A percentile compares a stretch with the other conserved stretches of the same genome.
These are phyloP conservation scores for Pseudachorutes palmiensis DNA, from an alignment of 1,140 invertebrate species.

Conservation along the genomic window DNA sequence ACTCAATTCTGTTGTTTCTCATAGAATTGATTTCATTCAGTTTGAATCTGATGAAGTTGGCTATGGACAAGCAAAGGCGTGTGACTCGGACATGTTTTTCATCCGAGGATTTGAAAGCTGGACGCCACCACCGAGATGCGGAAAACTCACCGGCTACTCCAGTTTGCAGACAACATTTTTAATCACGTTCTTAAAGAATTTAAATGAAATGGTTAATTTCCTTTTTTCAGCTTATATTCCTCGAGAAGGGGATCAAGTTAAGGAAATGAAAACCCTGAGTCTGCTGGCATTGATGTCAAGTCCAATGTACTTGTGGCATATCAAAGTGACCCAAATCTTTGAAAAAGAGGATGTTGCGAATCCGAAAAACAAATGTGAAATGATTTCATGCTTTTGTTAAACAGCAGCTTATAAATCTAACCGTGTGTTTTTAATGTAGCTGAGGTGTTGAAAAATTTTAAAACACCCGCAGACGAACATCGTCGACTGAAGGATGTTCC, in stretches of 20 bases:
- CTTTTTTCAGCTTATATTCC: constrained; percentile 1
- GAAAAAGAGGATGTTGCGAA: no score
- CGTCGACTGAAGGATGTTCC: no score
- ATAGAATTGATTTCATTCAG: constrained; percentile 21
- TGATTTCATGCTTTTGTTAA: no score
- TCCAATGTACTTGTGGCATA: neutral
- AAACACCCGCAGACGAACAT: no score
- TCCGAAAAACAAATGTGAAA: no score
- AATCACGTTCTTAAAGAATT: neutral
- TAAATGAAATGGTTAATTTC: neutral
- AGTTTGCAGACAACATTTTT: neutral
- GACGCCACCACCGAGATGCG: constrained; percentile 22
- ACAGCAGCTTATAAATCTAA: no score
- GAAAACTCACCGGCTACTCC: constrained; percentile 22
- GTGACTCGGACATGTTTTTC: constrained; percentile 26
- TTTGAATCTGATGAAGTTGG: constrained; percentile 15
- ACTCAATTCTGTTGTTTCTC: neutral
- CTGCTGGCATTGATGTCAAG: neutral
- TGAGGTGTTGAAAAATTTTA: no score
- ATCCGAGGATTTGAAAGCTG: constrained; percentile 18
- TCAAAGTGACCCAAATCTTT: neutral
- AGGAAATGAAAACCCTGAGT: neutral
- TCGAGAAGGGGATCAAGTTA: neutral
- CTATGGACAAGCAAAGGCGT: constrained; percentile 5
- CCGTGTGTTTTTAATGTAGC: no score